Evolutionary conservation across 1,140 invertebrate species (phyloP).

Genomic region (Achatina immaculata): DNA sequence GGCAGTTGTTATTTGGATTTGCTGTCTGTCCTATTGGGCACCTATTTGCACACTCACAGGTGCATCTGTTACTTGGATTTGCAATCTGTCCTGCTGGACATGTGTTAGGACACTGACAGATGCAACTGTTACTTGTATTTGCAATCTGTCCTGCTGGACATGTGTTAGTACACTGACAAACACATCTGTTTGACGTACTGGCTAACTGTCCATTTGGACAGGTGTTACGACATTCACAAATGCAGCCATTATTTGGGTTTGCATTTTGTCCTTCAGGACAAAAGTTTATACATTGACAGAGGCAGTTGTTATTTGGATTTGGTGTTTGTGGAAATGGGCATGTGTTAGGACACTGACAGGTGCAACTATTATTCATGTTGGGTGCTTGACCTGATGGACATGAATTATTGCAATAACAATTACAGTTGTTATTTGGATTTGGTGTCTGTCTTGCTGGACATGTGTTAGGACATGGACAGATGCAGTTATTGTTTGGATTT

Average conservation of each 20-base stretch:
- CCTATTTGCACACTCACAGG: not conserved
- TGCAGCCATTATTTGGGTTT: not conserved
- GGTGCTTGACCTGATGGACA: not conserved
- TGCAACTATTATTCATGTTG: too few relatives aligned
- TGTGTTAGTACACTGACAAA: not conserved
- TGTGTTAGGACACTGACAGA: not conserved
- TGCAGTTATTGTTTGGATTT: not conserved
- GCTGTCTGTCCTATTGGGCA: not conserved
- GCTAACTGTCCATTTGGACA: not conserved
- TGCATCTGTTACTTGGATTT: not conserved
- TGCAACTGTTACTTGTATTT: not conserved
- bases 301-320: too few relatives aligned
- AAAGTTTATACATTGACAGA: too few relatives aligned
- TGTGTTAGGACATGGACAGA: not conserved
- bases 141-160: not conserved
- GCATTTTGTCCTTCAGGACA: not conserved
- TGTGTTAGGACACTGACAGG: too few relatives aligned
- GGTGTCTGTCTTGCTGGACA: not conserved
- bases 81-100: not conserved
- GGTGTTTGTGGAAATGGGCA: too few relatives aligned
- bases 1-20: not conserved
- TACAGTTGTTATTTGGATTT: not conserved
- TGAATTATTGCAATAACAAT: not conserved
- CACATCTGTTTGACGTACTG: not conserved
- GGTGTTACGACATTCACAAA: not conserved